Percentiles rank a stretch among this genome's conserved stretches.
Evolutionary conservation across 2,113 vertebrate genomes (phyloP).

Genomic region (Myotis brandtii): DNA sequence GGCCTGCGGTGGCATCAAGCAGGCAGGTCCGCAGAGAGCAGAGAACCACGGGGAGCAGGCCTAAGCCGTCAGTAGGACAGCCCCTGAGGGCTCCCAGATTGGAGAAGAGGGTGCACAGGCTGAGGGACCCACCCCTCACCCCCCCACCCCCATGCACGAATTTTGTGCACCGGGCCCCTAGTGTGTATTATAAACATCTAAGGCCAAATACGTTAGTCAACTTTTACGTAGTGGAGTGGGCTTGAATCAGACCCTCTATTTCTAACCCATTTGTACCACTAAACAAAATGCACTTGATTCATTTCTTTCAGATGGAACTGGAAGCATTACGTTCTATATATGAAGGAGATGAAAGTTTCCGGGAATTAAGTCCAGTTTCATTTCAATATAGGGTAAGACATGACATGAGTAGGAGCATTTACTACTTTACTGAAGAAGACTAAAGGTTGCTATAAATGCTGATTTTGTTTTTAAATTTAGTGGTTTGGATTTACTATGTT

Average conservation of each 20-base stretch:
- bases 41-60: too few relatives aligned
- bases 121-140: too few relatives aligned
- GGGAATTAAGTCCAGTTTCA: conserved; percentile 93
- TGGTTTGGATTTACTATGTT: conserved; percentile 1
- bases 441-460: neutral
- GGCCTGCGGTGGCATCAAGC: too few relatives aligned
- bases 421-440: neutral
- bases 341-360: conserved; percentile 96
- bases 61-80: too few relatives aligned
- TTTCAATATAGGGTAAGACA: conserved; percentile 96
- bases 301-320: conserved; percentile 93
- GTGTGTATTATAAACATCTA: neutral
- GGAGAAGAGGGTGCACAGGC: too few relatives aligned
- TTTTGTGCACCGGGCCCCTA: too few relatives aligned
- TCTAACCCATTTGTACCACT: neutral
- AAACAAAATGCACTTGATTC: neutral
- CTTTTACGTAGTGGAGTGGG: neutral
- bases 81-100: too few relatives aligned
- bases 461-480: neutral
- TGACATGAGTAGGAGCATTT: neutral
- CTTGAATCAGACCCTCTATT: neutral
- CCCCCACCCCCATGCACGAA: too few relatives aligned
- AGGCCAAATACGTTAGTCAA: neutral
- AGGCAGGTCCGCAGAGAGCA: too few relatives aligned
- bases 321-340: conserved; percentile 98